phyloP scores from a whole-genome alignment of 1,140 invertebrate genomes.

The Drosophila burlai region DNA sequence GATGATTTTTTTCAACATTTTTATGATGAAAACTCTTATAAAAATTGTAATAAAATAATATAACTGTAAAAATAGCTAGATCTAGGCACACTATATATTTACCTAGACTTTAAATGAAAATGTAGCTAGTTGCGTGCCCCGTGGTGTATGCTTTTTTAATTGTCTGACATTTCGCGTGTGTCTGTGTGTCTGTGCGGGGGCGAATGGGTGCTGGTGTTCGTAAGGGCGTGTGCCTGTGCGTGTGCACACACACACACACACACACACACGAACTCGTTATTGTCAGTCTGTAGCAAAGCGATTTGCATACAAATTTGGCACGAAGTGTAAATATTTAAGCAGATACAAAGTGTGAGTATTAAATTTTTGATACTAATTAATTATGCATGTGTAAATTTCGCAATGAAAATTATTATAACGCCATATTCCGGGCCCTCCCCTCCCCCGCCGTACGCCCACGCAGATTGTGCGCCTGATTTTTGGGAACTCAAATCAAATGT shows the following conservation, averaged over 20 bases:
- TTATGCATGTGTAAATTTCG: conserved; percentile 84
- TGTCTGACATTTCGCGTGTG: conserved; percentile 66
- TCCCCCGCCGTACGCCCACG: neutral
- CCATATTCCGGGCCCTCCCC: conserved; percentile 59
- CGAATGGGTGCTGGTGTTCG: conserved; percentile 29
- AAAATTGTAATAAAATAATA: no score
- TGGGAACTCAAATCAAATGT: conserved; percentile 50
- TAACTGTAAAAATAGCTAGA: neutral
- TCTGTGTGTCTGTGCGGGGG: conserved; percentile 25
- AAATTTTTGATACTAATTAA: conserved; percentile 85
- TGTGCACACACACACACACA: neutral
- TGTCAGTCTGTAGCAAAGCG: conserved; percentile 83
- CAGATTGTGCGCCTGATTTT: conserved; percentile 26
- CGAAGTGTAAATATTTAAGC: conserved; percentile 84
- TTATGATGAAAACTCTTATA: no score
- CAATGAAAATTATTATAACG: conserved; percentile 83
- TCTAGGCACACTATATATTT: neutral
- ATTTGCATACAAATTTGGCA: conserved; percentile 85
- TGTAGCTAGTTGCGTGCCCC: conserved; percentile 11
- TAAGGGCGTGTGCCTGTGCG: conserved; percentile 12
- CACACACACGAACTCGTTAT: conserved; percentile 48
- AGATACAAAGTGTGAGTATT: conserved; percentile 83
- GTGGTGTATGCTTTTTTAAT: conserved; percentile 72
- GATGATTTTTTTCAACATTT: no score
- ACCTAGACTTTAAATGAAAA: neutral